Evolutionary conservation across 1,140 invertebrate genomes (phyloP), one percentile per base, ranked within the genome.

Genomic region (Dreissena polymorpha): DNA sequence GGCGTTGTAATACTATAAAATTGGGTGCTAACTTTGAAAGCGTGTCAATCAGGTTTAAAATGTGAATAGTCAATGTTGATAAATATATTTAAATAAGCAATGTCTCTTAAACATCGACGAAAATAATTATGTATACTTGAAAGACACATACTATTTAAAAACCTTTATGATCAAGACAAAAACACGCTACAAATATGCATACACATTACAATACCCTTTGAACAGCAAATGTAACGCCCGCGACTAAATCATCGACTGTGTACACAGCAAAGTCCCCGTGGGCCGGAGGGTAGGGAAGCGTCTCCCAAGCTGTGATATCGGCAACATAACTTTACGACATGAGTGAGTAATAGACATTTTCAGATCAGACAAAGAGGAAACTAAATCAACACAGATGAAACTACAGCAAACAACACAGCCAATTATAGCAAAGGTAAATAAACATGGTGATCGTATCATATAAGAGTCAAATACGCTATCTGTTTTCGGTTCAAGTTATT

Each of bases 261-360:
- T 78, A 78, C 49, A 78, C 64, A 29, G 76, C 76, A 60, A 70
- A 79, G 13, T 79, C 76, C 21, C 76, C 76, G 7, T 70, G 76
- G 50, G 76, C 65, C 21, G 76, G 76, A 12, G 76, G 76, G 57
- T 79, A 79, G 16, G 76, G 76, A 13, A 79, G 10, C 6, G 71
- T 73, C 16, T 49, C 69, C 69, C 25, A 29, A 71, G 16, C 39
- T 71, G 25, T 60, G 57, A 23, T 12, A 23, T 60, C 10, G 12
- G 3, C 57, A 12, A 60, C 57, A 60, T 12, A 6, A 60, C 16
- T 60, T 60, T 39, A 39, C 39, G 39, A 39, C 2, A 5, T 39
- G 8, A 5, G 39, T 39, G 39, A 39, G 39, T 2, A 2, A 39
- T 39, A 39, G 39, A 39, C 39, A 39, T 8, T 2, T 5, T 5